Evolutionary conservation across 2,888 invertebrate genomes (phyloP).

Genomic region (Eilema sororculum): DNA sequence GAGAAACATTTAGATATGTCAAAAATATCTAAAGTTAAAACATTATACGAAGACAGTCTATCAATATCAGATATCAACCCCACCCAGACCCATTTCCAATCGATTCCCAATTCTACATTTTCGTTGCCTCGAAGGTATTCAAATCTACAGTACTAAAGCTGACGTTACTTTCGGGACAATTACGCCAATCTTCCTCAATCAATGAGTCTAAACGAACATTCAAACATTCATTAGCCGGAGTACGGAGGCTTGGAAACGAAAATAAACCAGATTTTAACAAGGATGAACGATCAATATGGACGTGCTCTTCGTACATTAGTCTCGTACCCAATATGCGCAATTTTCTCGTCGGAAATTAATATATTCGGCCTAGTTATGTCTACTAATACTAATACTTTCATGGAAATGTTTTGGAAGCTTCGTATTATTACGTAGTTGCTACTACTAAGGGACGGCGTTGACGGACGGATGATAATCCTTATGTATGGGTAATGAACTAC

Average conservation of each 20-base stretch:
- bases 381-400: neutral
- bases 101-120: conserved; percentile 10
- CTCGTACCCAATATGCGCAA: conserved; percentile 28
- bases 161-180: conserved; percentile 27
- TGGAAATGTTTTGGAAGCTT: no score
- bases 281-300: conserved; percentile 30
- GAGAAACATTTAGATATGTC: neutral
- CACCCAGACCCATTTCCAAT: neutral
- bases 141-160: conserved; percentile 9
- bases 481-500: no score
- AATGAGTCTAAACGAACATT: conserved; percentile 26
- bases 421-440: no score
- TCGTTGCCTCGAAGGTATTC: conserved; percentile 8
- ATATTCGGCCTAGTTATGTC: conserved; percentile 33
- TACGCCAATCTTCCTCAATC: conserved; percentile 27
- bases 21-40: neutral
- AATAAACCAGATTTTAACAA: conserved; percentile 37
- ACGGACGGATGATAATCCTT: no score
- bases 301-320: conserved; percentile 33
- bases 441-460: no score
- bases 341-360: conserved; percentile 24
- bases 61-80: neutral
- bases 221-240: conserved; percentile 32
- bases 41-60: neutral
- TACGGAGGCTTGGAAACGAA: conserved; percentile 26